Base-by-base conservation (phyloP, 2,797 vertebrate species). In the Paguma larvata region DNA sequence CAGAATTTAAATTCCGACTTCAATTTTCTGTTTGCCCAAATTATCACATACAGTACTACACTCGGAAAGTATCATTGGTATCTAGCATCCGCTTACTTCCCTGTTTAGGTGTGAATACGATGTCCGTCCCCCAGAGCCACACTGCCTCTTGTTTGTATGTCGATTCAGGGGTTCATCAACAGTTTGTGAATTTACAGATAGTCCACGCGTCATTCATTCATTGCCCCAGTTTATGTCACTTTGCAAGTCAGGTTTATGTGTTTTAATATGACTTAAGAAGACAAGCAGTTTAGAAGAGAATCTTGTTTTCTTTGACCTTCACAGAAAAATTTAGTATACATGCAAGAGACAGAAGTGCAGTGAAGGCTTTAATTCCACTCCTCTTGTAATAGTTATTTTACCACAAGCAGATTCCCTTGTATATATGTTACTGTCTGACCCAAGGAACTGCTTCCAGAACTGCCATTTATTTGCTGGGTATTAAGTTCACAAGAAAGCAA, bases 401-500 rank as follows among this genome's bases (percentile, higher is more conserved):
- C 38, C 62, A 85, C 2, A 73, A 72, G 27, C 25, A 77, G n/a
- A 70, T 92, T 83, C 44, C 67, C 11, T 51, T 44, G 1, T 70
- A 21, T 80, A 18, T 41, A 46, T 16, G 63, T 56, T 89, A 79
- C 63, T 90, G 19, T 67, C 56, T 92, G 82, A 91, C 68, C 85
- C 73, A 82, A 85, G 56, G 38, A 94, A 3, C 72, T 95, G 62
- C 48, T 93, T 94, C 38, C 8, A 87, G 63, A 56, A 84, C 84
- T 88, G 19, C 41, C 89, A 70, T 97, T 96, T 94, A 88, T 97
- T 95, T 96, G 48, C 8, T 87, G 67, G 56, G n/a, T 92, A 82
- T 97, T 97, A 85, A 85, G 59, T 97, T 97, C 65, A 32, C 68
- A 97, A 97, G 94, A 92, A 97, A 97, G 92, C 38, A 78, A 65